phyloP scores from a whole-genome alignment of 2,797 vertebrate genomes.

The Acipenser transmontanus region DNA sequence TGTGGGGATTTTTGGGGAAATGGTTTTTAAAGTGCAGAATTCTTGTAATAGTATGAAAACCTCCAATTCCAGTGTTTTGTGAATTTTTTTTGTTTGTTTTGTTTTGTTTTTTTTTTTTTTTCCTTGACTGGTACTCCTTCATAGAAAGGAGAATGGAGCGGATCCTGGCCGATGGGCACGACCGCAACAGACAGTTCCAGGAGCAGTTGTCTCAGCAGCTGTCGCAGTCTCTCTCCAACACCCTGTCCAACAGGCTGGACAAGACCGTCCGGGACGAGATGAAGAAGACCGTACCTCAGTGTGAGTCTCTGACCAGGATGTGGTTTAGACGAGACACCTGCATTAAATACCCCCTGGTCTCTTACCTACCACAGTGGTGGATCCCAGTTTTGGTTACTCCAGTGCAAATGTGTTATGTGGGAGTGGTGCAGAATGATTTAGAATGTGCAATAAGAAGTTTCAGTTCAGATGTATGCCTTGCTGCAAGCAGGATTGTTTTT shows the following conservation, averaged over 20 bases:
- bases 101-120: slow-evolving; percentile 6
- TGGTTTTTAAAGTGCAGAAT: too few relatives aligned
- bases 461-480: too few relatives aligned
- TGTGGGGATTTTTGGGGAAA: too few relatives aligned
- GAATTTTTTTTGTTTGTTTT: too few relatives aligned
- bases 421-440: too few relatives aligned
- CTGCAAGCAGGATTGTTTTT: too few relatives aligned
- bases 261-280: slow-evolving; percentile 89
- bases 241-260: slow-evolving; percentile 77
- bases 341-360: too few relatives aligned
- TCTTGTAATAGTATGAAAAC: too few relatives aligned
- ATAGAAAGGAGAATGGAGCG: slow-evolving; percentile 79
- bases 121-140: slow-evolving; percentile 57
- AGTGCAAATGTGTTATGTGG: too few relatives aligned
- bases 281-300: slow-evolving; percentile 84
- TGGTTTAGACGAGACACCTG: neutral
- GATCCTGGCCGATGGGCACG: slow-evolving; percentile 72
- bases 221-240: slow-evolving; percentile 71
- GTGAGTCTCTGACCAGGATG: slow-evolving; percentile 56
- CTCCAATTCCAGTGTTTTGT: neutral
- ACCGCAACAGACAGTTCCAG: slow-evolving; percentile 79
- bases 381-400: too few relatives aligned
- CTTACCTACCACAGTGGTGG: too few relatives aligned
- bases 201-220: slow-evolving; percentile 87
- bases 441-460: too few relatives aligned